Evolutionary conservation across 2,888 invertebrate species (phyloP), one percentile per base, ranked within the genome.

Genomic region (Taenaris catops): DNA sequence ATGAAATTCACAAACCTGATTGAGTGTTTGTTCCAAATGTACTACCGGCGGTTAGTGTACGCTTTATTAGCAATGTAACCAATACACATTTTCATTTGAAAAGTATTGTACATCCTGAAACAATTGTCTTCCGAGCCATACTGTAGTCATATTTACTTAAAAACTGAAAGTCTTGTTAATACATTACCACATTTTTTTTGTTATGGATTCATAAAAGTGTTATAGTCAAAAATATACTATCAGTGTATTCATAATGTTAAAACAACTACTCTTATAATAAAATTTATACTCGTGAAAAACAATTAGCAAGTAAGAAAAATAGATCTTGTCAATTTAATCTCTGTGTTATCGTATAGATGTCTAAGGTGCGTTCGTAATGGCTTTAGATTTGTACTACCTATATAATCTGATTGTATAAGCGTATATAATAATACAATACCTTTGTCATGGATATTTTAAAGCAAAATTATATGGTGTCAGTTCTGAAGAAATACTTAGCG

Each of bases 301-400:
- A 28, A 35, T 8, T 34, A 34, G 25, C 4, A 8, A 21, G 8
- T 34, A 23, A 34, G 28, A 8, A 28, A 24, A 24, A 28, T 33
- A 25, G 25, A 24, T 17, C 32, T 28, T 25, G 40, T 41, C 40
- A 41, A 41, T 41, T 41, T 33, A 33, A 33, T 21, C 29, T 19
- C 27, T 33, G 25, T 40, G 26, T 35, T 36, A 24, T 29, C 12
- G 14, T 12, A 5, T 19, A 35, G 29, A 10, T 27, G 32, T 24
- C 11, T 25, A 33, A 18, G 29, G 34, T 34, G 25, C 28, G 26
- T 25, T 28, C 23, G 4, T 25, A 27, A 16, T 8, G 28, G 23
- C 25, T 37, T 26, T 18, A 41, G 25, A 25, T 28, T 41, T 41
- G 21, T 35, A 39, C 21, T 26, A n/a, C 19, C 17, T 16, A 18